Evolutionary conservation across 2,797 vertebrate genomes (phyloP), one percentile per base, ranked within the genome.

Genomic region (Falco cherrug): DNA sequence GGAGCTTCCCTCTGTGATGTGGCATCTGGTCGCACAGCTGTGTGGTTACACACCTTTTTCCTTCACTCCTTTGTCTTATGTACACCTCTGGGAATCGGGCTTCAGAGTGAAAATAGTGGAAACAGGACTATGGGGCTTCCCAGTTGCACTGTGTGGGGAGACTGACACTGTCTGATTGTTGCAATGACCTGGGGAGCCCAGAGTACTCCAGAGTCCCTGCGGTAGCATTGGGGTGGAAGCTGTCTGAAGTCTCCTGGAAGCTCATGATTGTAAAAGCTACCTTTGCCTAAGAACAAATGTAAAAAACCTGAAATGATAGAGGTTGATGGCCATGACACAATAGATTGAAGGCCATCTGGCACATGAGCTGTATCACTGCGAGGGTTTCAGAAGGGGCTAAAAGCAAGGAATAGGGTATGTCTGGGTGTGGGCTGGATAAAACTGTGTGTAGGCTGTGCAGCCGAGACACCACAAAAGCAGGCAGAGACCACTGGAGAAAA

Each of bases 401-500:
- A 93, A 95, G 68, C 4, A 41, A 90, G 68, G 35, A 91, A 51
- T n/a, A 53, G 50, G 33, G 20, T 92, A 78, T 45, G 82, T 71
- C 50, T 90, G 82, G 63, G 59, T 88, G 93, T 90, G 63, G 86
- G 39, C 83, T 95, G 67, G 35, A 57, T 94, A 43, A 88, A 94
- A 76, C 26, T 31, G 8, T 89, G 80, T 59, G 94, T 95, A 73
- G 93, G 96, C 87, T 50, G 85, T 50, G 85, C 78, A 88, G 73
- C 63, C 5, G 11, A 65, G 48, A 79, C 94, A 89, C 94, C 94
- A 79, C 95, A 95, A 90, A 88, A 70, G 63, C 70, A 94, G 80
- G 59, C 77, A 93, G 91, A 89, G 87, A 81, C 61, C 77, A 76
- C n/a, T 90, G 60, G 63, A 89, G 91, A 92, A 90, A 96, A 84